These are phyloP conservation scores for Platyura marginata DNA, from an alignment of 1,140 invertebrate genomes.

Conservation along the genomic window DNA sequence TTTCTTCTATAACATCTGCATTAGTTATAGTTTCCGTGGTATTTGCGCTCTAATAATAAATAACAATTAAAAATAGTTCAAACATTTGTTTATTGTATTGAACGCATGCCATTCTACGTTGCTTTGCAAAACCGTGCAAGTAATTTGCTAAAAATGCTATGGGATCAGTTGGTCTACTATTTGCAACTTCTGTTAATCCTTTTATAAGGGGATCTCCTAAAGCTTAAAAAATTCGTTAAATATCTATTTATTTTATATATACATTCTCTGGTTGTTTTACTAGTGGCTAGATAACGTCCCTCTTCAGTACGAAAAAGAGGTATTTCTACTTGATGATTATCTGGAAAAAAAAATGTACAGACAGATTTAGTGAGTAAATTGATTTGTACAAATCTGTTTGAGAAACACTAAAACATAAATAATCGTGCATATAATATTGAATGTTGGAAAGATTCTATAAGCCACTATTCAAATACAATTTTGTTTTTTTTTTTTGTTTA, in stretches of 20 bases:
- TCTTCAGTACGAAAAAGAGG: constrained; percentile 62
- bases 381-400: too few relatives aligned
- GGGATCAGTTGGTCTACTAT: constrained; percentile 60
- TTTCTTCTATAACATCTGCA: background rate
- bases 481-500: too few relatives aligned
- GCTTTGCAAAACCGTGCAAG: constrained; percentile 50
- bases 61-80: too few relatives aligned
- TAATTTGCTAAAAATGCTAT: constrained; percentile 65
- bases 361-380: too few relatives aligned
- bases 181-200: constrained; percentile 68
- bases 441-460: too few relatives aligned
- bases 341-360: too few relatives aligned
- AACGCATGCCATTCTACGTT: background rate
- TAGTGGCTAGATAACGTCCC: constrained; percentile 59
- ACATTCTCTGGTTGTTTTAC: constrained; percentile 28
- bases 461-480: too few relatives aligned
- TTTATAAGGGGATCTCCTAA: constrained; percentile 71
- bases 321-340: constrained; percentile 44
- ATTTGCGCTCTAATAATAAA: background rate
- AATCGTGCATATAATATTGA: too few relatives aligned
- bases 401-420: too few relatives aligned
- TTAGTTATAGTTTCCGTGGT: background rate
- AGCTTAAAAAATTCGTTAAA: too few relatives aligned
- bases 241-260: constrained; percentile 12
- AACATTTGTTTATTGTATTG: too few relatives aligned